Evolutionary conservation across 2,113 vertebrate species (phyloP).

Genomic region (Hoplias malabaricus): DNA sequence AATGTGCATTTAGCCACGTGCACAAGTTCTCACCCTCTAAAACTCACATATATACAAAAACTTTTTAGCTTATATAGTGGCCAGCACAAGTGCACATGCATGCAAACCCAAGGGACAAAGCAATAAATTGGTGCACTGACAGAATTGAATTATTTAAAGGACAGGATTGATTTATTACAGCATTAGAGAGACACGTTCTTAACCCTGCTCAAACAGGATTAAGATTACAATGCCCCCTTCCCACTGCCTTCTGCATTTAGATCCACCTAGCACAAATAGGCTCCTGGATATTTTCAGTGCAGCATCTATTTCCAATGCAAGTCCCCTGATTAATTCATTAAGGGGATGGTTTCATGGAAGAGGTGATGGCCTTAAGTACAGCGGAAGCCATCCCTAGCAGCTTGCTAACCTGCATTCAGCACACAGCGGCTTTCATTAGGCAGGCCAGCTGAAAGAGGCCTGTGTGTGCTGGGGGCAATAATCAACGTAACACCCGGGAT

Average conservation of each 20-base stretch:
- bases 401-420: constrained; percentile 37
- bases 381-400: constrained; percentile 52
- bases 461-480: constrained; percentile 68
- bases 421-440: constrained; percentile 54
- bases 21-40: constrained; percentile 3
- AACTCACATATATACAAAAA: constrained; percentile 3
- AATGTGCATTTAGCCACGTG: background rate
- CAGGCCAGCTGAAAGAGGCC: constrained; percentile 54
- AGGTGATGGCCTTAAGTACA: constrained; percentile 54
- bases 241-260: constrained; percentile 61
- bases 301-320: constrained; percentile 63
- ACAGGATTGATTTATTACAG: constrained; percentile 74
- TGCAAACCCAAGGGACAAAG: constrained; percentile 29
- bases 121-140: constrained; percentile 62
- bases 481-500: constrained; percentile 71
- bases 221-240: constrained; percentile 73
- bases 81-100: background rate
- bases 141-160: constrained; percentile 75
- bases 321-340: constrained; percentile 72
- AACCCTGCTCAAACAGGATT: constrained; percentile 77
- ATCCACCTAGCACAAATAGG: constrained; percentile 53
- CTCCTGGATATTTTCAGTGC: constrained; percentile 66
- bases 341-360: constrained; percentile 68
- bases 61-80: constrained; percentile 14
- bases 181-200: constrained; percentile 63